Conservation (phyloP, 2,888 invertebrate genomes). For the Noctua janthe region DNA sequence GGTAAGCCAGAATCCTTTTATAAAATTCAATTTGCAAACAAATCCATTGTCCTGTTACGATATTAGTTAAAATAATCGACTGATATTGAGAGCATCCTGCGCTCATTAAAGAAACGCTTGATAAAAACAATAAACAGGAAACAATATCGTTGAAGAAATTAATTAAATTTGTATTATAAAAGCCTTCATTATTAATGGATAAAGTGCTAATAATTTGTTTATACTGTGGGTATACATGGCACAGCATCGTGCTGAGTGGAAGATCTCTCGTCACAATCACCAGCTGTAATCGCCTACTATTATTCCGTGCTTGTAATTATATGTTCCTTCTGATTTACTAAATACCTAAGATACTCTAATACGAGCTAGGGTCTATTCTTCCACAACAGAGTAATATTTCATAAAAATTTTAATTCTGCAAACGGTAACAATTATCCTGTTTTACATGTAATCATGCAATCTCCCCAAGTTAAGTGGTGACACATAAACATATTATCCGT, state of each 20-base stretch:
- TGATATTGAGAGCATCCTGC: not conserved
- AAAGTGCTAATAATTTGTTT: not conserved
- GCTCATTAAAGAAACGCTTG: not conserved
- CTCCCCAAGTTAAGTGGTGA: not conserved
- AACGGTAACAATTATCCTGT: too few species aligned
- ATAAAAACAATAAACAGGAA: not conserved
- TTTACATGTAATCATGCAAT: not conserved
- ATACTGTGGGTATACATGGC: not conserved
- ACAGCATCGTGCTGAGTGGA: not conserved
- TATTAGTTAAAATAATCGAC: not conserved
- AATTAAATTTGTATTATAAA: too few species aligned
- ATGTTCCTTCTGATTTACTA: not conserved
- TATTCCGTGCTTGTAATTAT: not conserved
- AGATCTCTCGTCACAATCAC: too few species aligned
- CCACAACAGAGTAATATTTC: too few species aligned
- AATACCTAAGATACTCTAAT: too few species aligned
- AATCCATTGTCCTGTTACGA: not conserved
- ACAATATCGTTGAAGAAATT: not conserved
- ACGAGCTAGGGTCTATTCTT: too few species aligned
- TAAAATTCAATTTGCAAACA: not conserved
- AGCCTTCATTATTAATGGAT: not conserved
- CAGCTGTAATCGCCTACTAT: not conserved
- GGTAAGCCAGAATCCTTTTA: not conserved
- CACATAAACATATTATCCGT: not conserved
- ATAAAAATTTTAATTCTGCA: too few species aligned